Conservation (phyloP, 1,140 invertebrate species). For the Lucilia cuprina region DNA sequence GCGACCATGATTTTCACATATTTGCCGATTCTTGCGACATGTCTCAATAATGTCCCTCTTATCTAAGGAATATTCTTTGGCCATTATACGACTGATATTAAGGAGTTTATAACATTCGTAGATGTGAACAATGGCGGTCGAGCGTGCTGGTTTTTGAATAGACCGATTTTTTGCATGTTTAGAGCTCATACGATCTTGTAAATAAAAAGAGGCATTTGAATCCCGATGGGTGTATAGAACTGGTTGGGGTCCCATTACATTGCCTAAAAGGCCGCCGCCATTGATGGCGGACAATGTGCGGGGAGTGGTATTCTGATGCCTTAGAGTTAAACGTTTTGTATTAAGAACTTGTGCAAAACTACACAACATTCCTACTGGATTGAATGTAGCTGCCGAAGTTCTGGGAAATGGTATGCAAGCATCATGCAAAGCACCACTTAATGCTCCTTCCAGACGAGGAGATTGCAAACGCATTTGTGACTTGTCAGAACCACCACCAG, state of each 20-base stretch:
- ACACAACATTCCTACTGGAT: constrained; percentile 81
- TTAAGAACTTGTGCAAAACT: constrained; percentile 85
- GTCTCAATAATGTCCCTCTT: constrained; percentile 67
- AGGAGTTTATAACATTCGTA: constrained; percentile 83
- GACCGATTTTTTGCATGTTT: constrained; percentile 45
- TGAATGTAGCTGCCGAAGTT: constrained; percentile 93
- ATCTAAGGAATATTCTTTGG: constrained; percentile 82
- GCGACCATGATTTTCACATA: constrained; percentile 76
- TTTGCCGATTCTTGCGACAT: constrained; percentile 79
- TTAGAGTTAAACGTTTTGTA: constrained; percentile 68
- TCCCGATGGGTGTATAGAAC: constrained; percentile 65
- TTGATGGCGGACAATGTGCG: constrained; percentile 76
- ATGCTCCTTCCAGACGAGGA: constrained; percentile 56
- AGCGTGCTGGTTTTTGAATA: constrained; percentile 38
- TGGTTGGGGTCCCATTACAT: constrained; percentile 66
- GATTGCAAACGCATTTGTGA: constrained; percentile 59
- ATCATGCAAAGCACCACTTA: constrained; percentile 69
- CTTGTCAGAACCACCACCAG: constrained; percentile 54
- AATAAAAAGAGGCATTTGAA: constrained; percentile 77
- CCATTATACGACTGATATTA: constrained; percentile 79
- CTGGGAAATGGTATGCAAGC: constrained; percentile 92
- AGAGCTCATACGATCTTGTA: constrained; percentile 76
- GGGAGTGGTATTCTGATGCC: constrained; percentile 54
- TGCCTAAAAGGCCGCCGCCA: constrained; percentile 64
- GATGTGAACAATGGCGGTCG: constrained; percentile 73